phyloP scores from a whole-genome alignment of 2,113 vertebrate genomes.

The Cercocebus atys region DNA sequence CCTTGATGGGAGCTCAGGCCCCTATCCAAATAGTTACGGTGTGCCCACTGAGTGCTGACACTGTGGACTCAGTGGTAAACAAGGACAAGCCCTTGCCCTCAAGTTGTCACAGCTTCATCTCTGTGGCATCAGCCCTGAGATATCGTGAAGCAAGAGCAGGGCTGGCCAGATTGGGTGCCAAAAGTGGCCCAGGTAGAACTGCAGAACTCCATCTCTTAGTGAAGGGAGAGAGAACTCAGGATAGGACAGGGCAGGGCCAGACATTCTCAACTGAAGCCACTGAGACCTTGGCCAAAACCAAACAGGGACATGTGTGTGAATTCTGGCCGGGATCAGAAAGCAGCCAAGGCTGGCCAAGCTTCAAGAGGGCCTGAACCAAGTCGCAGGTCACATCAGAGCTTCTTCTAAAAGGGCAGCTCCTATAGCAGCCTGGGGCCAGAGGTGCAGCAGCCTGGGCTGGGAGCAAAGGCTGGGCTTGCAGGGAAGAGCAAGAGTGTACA shows the following conservation, averaged over 20 bases:
- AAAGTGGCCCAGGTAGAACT: background rate
- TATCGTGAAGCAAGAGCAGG: background rate
- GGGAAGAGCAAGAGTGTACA: background rate
- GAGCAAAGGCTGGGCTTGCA: background rate
- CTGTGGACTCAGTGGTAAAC: background rate
- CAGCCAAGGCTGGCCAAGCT: background rate
- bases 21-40: background rate
- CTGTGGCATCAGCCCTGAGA: background rate
- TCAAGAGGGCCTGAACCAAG: background rate
- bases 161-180: background rate
- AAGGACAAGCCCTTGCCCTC: background rate
- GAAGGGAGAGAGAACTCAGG: background rate
- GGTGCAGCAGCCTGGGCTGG: background rate
- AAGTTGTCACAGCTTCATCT: background rate
- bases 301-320: background rate
- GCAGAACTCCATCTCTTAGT: background rate
- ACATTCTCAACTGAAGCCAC: background rate
- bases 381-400: background rate
- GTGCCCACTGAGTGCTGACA: background rate
- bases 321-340: background rate
- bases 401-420: background rate
- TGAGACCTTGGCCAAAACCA: background rate
- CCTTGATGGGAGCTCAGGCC: background rate
- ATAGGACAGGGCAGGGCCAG: background rate
- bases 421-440: background rate